These are phyloP conservation scores for Isotomurus palustris DNA, from an alignment of 2,888 invertebrate genomes.

Conservation along the genomic window DNA sequence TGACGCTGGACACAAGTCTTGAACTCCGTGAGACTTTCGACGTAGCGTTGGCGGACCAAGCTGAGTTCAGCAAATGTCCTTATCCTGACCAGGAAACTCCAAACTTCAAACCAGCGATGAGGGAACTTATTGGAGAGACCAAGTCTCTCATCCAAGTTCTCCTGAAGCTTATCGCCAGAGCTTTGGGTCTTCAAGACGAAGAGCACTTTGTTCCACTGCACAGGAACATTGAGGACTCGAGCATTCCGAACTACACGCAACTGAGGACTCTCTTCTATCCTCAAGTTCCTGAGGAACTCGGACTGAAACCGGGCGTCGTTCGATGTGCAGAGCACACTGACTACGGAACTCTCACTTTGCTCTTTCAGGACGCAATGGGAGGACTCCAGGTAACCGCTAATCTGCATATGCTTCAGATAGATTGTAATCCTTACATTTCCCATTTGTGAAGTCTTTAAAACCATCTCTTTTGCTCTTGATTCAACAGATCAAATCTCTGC, in stretches of 20 bases:
- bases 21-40: no score
- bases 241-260: conserved; percentile 16
- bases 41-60: no score
- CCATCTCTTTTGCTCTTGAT: no score
- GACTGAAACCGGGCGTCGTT: conserved; percentile 30
- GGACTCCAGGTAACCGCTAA: conserved; percentile 47
- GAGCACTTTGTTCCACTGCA: conserved; percentile 13
- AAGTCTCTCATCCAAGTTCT: neutral
- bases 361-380: conserved; percentile 48
- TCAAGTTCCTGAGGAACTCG: conserved; percentile 19
- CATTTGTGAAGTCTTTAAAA: no score
- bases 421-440: neutral
- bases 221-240: neutral
- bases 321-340: conserved; percentile 49
- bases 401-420: neutral
- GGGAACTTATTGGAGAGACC: conserved; percentile 6
- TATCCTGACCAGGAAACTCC: conserved; percentile 8
- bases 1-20: no score
- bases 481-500: conserved; percentile 45
- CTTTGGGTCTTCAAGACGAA: conserved; percentile 6
- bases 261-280: conserved; percentile 45
- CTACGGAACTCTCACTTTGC: conserved; percentile 47
- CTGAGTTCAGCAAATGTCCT: no score
- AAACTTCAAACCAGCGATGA: conserved; percentile 7
- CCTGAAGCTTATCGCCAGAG: conserved; percentile 14